A percentile compares a stretch with the other conserved stretches of the same genome.
Evolutionary conservation across 2,888 invertebrate genomes (phyloP).

Genomic region (Cataglyphis cursor): DNA sequence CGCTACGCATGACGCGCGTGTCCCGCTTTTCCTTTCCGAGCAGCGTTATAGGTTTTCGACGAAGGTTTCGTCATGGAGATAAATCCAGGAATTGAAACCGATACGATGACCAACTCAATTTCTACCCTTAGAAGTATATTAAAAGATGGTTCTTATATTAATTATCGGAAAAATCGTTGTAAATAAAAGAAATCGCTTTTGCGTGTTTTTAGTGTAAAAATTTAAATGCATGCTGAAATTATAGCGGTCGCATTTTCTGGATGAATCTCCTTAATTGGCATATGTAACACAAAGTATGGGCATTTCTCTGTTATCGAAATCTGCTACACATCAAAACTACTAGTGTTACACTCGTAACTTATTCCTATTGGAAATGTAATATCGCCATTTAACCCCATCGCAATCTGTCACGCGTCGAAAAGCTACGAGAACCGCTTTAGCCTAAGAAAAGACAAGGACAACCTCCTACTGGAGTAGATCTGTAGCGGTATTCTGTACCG

Average conservation of each 20-base stretch:
- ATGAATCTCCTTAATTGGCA: constrained; percentile 7
- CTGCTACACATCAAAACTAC: constrained; percentile 35
- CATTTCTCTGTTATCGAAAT: constrained; percentile 19
- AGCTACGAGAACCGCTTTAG: constrained; percentile 42
- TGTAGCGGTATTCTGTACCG: constrained; percentile 16
- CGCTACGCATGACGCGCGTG: constrained; percentile 46
- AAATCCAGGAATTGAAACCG: constrained; percentile 15
- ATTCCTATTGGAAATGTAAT: constrained; percentile 5
- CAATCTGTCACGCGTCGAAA: constrained; percentile 37
- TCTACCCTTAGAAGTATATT: neutral
- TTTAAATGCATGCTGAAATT: neutral
- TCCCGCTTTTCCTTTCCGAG: constrained; percentile 45
- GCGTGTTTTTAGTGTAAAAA: constrained; percentile 4
- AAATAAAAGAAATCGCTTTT: constrained; percentile 7
- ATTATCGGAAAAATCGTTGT: neutral
- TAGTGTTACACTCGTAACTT: constrained; percentile 15
- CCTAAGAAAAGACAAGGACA: constrained; percentile 42
- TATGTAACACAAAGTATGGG: neutral
- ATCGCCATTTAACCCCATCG: neutral
- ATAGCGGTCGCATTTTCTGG: neutral
- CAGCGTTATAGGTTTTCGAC: constrained; percentile 29
- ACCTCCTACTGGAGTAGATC: constrained; percentile 25
- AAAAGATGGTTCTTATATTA: neutral
- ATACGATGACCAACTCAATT: neutral
- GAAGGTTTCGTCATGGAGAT: constrained; percentile 14